Percentiles rank a stretch among this genome's conserved stretches.
These are phyloP conservation scores for Glaucomys volans DNA, from an alignment of 2,113 vertebrate genomes.

Conservation along the genomic window DNA sequence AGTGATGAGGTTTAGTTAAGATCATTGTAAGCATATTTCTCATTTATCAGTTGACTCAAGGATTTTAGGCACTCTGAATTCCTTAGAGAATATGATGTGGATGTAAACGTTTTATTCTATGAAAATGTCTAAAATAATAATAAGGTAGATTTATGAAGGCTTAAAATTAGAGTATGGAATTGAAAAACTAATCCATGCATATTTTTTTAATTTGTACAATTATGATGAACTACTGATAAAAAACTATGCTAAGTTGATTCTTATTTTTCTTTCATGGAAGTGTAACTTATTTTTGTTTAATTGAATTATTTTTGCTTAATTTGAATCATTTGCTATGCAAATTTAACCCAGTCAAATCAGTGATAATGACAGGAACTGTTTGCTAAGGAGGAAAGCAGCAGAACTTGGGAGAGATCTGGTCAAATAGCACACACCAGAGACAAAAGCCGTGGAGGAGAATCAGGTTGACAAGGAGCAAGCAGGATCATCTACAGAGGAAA, in stretches of 20 bases:
- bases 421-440: background rate
- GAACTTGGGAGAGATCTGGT: background rate
- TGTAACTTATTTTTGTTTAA: slow-evolving; percentile 32
- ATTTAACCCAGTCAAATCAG: background rate
- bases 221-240: slow-evolving; percentile 39
- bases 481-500: background rate
- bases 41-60: background rate
- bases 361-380: background rate
- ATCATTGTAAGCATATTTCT: background rate
- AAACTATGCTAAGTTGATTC: slow-evolving; percentile 36
- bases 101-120: background rate
- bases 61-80: background rate
- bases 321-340: background rate
- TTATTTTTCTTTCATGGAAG: slow-evolving; percentile 2
- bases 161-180: background rate
- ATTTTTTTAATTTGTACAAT: background rate
- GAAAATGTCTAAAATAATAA: slow-evolving; percentile 14
- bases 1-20: background rate
- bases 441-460: background rate
- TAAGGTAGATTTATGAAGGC: background rate
- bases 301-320: slow-evolving; percentile 45
- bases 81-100: slow-evolving; percentile 12
- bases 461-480: background rate
- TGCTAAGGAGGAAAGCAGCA: background rate
- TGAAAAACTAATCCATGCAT: slow-evolving; percentile 10